Evolutionary conservation across 2,888 invertebrate species (phyloP).

Genomic region (Chrysolina haemoptera): DNA sequence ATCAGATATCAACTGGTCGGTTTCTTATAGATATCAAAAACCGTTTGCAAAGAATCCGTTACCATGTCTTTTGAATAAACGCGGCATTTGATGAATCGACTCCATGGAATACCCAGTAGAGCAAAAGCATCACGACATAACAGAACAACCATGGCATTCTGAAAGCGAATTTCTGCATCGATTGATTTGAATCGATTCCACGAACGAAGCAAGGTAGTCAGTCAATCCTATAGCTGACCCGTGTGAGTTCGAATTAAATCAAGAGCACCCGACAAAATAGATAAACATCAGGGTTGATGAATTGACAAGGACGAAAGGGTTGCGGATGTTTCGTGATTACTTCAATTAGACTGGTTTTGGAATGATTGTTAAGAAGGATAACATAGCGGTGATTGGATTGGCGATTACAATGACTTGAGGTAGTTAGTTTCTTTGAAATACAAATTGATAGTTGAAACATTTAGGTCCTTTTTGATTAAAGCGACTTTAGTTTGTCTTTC

Average conservation of each 20-base stretch:
- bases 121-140: slow-evolving; percentile 24
- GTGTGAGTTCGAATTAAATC: slow-evolving; percentile 34
- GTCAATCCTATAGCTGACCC: slow-evolving; percentile 32
- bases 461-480: too few species aligned
- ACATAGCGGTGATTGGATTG: not conserved
- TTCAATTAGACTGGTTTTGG: slow-evolving; percentile 4
- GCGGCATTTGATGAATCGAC: not conserved
- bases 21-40: not conserved
- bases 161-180: slow-evolving; percentile 39
- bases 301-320: slow-evolving; percentile 23
- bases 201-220: slow-evolving; percentile 10
- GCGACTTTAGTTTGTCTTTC: too few species aligned
- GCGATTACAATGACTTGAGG: not conserved
- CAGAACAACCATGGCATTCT: slow-evolving; percentile 13
- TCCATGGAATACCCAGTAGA: slow-evolving; percentile 2
- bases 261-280: slow-evolving; percentile 33
- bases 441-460: too few species aligned
- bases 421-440: not conserved
- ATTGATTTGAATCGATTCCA: slow-evolving; percentile 36
- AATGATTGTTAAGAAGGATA: slow-evolving; percentile 9
- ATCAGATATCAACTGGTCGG: not conserved
- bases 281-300: slow-evolving; percentile 33
- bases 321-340: slow-evolving; percentile 13
- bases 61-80: not conserved
- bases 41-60: slow-evolving; percentile 16